Percentiles rank a stretch among this genome's conserved stretches.
These are phyloP conservation scores for Periphyllus acericola DNA, from an alignment of 2,888 invertebrate species.

Conservation along the genomic window DNA sequence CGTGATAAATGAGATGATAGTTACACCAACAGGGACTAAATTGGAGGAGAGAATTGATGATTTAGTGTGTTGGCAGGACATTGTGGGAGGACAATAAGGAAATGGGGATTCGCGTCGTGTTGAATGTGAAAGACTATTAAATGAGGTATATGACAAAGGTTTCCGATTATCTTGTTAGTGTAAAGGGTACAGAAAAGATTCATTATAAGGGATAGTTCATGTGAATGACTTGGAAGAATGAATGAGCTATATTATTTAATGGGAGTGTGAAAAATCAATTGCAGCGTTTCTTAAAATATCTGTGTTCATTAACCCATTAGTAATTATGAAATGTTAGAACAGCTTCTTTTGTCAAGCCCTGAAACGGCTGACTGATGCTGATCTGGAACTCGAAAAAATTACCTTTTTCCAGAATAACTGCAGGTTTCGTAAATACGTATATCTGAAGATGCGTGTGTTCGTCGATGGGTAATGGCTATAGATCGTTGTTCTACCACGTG, in stretches of 20 bases:
- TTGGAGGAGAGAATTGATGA: slow-evolving; percentile 18
- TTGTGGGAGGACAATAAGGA: not conserved
- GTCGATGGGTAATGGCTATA: not conserved
- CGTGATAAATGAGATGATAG: not conserved
- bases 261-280: not conserved
- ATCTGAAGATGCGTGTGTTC: not conserved
- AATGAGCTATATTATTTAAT: not conserved
- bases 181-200: slow-evolving; percentile 6
- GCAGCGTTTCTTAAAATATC: not conserved
- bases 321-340: not conserved
- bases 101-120: not conserved
- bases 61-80: not conserved
- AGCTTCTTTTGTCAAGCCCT: not conserved
- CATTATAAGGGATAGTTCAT: not conserved
- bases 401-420: not conserved
- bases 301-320: not conserved
- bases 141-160: slow-evolving; percentile 20
- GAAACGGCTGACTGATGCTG: not conserved
- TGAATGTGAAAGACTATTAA: slow-evolving; percentile 24
- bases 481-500: not conserved
- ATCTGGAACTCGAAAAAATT: not conserved
- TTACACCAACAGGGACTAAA: slow-evolving; percentile 6
- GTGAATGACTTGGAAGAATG: not conserved
- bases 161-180: slow-evolving; percentile 1
- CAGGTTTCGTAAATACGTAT: not conserved